phyloP scores from a whole-genome alignment of 1,140 invertebrate genomes.

The Heliconius nattereri region DNA sequence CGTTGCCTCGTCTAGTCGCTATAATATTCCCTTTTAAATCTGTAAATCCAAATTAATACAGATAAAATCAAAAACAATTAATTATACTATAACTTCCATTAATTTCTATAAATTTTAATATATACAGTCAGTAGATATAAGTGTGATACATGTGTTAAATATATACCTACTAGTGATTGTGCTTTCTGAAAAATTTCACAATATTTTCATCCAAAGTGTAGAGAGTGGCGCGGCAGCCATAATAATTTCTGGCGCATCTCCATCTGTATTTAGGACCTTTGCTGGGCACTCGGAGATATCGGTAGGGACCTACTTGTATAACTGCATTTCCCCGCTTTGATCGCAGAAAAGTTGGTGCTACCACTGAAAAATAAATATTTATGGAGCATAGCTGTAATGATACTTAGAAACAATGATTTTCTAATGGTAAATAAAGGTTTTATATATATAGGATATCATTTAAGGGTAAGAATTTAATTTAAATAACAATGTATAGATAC shows the following conservation, averaged over 20 bases:
- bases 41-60: background rate
- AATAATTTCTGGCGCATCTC: conserved; percentile 38
- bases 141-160: background rate
- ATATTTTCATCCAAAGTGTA: conserved; percentile 44
- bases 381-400: background rate
- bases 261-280: conserved; percentile 42
- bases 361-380: conserved; percentile 34
- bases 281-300: conserved; percentile 42
- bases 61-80: background rate
- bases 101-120: background rate
- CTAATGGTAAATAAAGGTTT: background rate
- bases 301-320: conserved; percentile 39
- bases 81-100: background rate
- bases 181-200: conserved; percentile 33
- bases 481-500: no score
- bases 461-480: no score
- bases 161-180: conserved; percentile 36
- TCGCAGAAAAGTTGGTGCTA: conserved; percentile 27
- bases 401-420: background rate
- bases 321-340: conserved; percentile 40
- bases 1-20: conserved; percentile 24
- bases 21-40: background rate
- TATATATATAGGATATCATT: no score
- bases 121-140: background rate
- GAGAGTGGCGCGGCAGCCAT: conserved; percentile 45